Percentiles rank a stretch among this genome's conserved stretches.
phyloP scores from a whole-genome alignment of 2,113 vertebrate genomes.

The Varanus salvator region DNA sequence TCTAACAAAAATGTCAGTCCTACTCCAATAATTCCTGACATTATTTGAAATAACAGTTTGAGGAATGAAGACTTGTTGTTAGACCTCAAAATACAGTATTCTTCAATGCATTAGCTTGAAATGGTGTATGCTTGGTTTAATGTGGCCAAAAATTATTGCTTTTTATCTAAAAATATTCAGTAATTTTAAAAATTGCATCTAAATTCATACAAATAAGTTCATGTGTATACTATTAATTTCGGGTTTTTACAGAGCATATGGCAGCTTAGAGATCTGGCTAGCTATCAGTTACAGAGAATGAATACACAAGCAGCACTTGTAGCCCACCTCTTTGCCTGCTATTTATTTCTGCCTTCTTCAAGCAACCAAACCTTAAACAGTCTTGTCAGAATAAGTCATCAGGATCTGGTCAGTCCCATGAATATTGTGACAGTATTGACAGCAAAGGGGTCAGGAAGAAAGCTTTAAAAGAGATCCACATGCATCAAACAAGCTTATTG shows the following conservation, averaged over 20 bases:
- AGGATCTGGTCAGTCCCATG: background rate
- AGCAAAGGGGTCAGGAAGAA: background rate
- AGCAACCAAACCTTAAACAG: background rate
- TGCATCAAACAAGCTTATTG: background rate
- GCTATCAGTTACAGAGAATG: background rate
- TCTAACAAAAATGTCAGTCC: background rate
- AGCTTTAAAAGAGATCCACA: background rate
- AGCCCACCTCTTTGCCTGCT: background rate
- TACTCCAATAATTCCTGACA: background rate
- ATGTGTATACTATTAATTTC: background rate
- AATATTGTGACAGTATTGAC: background rate
- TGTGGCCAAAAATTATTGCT: background rate
- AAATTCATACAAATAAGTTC: background rate
- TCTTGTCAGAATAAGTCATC: background rate
- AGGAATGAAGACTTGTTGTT: background rate
- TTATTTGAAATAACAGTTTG: background rate
- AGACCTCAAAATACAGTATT: background rate
- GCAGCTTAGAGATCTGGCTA: background rate
- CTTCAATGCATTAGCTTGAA: conserved; percentile 12
- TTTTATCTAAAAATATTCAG: background rate
- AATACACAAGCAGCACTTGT: background rate
- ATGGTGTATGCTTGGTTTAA: background rate
- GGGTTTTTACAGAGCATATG: background rate
- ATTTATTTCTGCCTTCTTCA: background rate
- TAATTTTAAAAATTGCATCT: background rate